Evolutionary conservation across 2,113 vertebrate species (phyloP).

Genomic region (Varanus salvator): DNA sequence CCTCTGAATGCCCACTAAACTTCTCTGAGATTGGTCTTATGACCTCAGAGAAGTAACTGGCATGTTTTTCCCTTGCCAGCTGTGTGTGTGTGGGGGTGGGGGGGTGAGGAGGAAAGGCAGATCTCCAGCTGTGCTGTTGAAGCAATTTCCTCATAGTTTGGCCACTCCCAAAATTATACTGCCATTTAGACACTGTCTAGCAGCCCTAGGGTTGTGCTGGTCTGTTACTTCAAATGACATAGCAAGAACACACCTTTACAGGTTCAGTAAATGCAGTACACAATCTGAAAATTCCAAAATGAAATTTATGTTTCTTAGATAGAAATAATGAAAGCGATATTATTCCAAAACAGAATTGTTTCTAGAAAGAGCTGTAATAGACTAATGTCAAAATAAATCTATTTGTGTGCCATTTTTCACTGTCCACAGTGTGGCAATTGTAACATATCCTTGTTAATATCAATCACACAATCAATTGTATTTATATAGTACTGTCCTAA

Average conservation of each 20-base stretch:
- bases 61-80: too few species aligned
- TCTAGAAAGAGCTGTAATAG: constrained; percentile 77
- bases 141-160: too few species aligned
- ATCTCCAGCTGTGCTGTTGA: too few species aligned
- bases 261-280: constrained; percentile 76
- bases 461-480: constrained; percentile 17
- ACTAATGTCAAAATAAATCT: constrained; percentile 77
- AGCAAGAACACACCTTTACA: constrained; percentile 69
- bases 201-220: too few species aligned
- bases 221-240: constrained; percentile 69
- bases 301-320: constrained; percentile 60
- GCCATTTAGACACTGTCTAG: too few species aligned
- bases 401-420: constrained; percentile 61
- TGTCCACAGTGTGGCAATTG: constrained; percentile 31
- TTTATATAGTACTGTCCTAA: constrained; percentile 23
- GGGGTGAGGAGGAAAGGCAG: too few species aligned
- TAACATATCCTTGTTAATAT: constrained; percentile 50
- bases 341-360: constrained; percentile 78
- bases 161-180: too few species aligned
- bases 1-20: too few species aligned
- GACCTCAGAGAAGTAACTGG: too few species aligned
- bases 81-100: too few species aligned
- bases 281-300: constrained; percentile 77
- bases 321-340: constrained; percentile 78
- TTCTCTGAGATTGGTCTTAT: too few species aligned